Evolutionary conservation across 1,140 invertebrate genomes (phyloP), one percentile per base, ranked within the genome.

Genomic region (Drosophila pseudoobscura): DNA sequence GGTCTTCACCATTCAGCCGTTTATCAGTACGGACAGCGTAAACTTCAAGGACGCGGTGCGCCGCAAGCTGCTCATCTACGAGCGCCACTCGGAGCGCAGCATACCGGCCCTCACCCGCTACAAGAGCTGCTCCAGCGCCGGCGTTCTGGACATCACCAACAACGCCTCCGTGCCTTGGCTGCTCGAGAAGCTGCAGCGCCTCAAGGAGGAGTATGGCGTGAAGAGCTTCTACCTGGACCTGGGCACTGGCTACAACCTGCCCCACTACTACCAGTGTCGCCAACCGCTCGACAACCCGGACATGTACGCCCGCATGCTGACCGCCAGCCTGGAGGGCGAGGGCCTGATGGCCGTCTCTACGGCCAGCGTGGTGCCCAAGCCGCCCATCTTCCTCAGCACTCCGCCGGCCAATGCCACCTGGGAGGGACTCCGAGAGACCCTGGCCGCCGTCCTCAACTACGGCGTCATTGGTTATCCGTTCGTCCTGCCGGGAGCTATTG

Each of bases 161-260:
- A 95, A 96, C 70, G 93, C 94, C 35, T 95, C 96, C 0, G 91
- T 96, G 1, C 94, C 95, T 0, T 99, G 98, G 97, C 93, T 98
- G 17, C 90, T 95, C 3, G 92, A 94, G 24, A 96, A 97, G 88
- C 91, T 99, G 1, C 93, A 95, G 69, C 91, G 92, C 1, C 92
- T 98, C 0, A 94, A 95, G 24, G 93, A 94, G 2, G 94, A 94
- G 35, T 97, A 96, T 68, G 94, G 96, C 29, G 96, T 99, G 6
- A 96, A 97, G 82, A 95, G 97, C 0, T 98, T 98, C 89, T 98
- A 96, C 77, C 93, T 99, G 47, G 97, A 99, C 84, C 93, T 98
- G 24, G 98, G 98, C 0, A 97, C 96, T 3, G 95, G 96, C 0
- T 95, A 96, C 49, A 96, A 97, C 78, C 94, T 98, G 92, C 98